phyloP scores from a whole-genome alignment of 2,888 invertebrate species.

The Drosophila algonquin region DNA sequence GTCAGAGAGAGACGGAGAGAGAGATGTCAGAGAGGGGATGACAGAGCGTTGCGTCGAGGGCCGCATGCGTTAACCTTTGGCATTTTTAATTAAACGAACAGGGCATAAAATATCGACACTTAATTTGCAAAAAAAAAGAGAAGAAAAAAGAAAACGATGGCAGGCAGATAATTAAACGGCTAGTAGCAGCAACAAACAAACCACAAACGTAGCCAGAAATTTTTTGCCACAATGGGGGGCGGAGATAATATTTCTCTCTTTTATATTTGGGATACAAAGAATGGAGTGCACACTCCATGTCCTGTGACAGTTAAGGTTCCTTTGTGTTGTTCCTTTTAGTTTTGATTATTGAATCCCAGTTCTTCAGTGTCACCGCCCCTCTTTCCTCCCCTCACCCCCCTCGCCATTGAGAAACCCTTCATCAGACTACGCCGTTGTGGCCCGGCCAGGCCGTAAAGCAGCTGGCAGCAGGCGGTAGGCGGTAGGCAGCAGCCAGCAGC shows the following conservation, averaged over 20 bases:
- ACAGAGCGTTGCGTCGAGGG: conserved; percentile 23
- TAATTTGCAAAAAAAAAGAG: conserved; percentile 67
- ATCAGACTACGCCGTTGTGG: conserved; percentile 19
- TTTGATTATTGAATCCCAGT: neutral
- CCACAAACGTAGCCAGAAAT: neutral
- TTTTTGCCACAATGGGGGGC: too few species aligned
- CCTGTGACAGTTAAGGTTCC: neutral
- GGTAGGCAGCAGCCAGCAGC: conserved; percentile 19
- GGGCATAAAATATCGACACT: conserved; percentile 78
- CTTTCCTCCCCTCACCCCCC: neutral
- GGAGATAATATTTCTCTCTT: neutral
- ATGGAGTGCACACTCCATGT: neutral
- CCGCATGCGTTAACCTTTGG: conserved; percentile 75
- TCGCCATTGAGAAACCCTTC: conserved; percentile 2
- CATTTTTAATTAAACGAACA: conserved; percentile 79
- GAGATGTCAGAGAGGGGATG: neutral
- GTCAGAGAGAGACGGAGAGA: neutral
- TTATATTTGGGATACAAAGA: neutral
- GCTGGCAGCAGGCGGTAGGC: conserved; percentile 9
- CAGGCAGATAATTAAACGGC: neutral
- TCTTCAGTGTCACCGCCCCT: too few species aligned
- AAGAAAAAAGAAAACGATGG: conserved; percentile 18
- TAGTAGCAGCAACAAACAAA: neutral
- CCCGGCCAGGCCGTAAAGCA: conserved; percentile 28
- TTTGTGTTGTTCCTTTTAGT: conserved; percentile 12